Percentiles rank a stretch among this genome's conserved stretches.
phyloP scores from a whole-genome alignment of 2,888 invertebrate genomes.

The Agrotis clavis region DNA sequence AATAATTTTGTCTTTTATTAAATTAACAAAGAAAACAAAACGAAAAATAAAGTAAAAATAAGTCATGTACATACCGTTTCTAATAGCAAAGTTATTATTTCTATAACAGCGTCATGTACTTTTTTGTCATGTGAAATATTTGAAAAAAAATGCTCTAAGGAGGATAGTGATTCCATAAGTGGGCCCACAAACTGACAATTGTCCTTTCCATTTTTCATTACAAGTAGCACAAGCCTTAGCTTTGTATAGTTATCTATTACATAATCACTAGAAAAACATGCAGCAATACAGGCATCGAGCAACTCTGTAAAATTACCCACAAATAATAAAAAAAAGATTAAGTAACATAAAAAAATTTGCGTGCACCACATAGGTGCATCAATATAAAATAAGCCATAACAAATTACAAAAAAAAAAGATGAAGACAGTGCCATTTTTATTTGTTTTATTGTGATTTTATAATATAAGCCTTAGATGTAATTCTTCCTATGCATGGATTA shows the following conservation, averaged over 20 bases:
- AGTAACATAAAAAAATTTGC: too few species aligned
- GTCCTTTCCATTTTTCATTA: conserved; percentile 84
- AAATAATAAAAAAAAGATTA: neutral
- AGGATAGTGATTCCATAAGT: conserved; percentile 78
- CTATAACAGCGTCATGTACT: conserved; percentile 82
- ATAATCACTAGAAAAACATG: conserved; percentile 74
- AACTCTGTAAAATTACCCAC: conserved; percentile 75
- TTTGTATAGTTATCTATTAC: conserved; percentile 83
- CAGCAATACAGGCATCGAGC: conserved; percentile 78
- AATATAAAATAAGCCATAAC: too few species aligned
- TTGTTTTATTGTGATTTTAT: too few species aligned
- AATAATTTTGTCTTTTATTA: conserved; percentile 40
- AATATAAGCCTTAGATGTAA: too few species aligned
- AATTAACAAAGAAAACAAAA: neutral
- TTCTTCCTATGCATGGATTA: too few species aligned
- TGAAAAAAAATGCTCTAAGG: conserved; percentile 77
- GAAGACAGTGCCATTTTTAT: too few species aligned
- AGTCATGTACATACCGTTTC: conserved; percentile 75
- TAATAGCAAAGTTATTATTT: conserved; percentile 79
- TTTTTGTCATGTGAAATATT: conserved; percentile 80
- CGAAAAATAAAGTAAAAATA: neutral
- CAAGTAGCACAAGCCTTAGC: conserved; percentile 83
- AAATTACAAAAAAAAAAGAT: too few species aligned
- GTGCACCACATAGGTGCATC: too few species aligned
- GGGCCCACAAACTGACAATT: conserved; percentile 83